Evolutionary conservation across 1,140 invertebrate species (phyloP), one percentile per base, ranked within the genome.

Genomic region (Triops longicaudatus): DNA sequence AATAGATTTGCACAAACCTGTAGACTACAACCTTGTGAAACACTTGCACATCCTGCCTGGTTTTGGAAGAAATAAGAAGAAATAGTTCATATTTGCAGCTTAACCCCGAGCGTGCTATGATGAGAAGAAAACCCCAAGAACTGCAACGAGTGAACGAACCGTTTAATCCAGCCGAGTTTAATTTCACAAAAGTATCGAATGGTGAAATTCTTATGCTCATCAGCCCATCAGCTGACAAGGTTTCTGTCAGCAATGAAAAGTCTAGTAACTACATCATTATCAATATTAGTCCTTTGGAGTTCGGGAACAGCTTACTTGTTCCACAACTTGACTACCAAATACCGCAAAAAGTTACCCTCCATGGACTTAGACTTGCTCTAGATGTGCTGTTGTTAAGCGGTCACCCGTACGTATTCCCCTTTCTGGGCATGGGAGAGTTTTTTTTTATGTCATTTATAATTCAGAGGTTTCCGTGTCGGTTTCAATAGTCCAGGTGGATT

Each of bases 401-500:
- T 63, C 86, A 87, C 73, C 80, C 82, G 87, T 88, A 85, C 85
- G 82, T 83, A 80, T 77, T 42, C 14, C 50, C 28, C 26, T 76
- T 44, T 26, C 28, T 10, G 26, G 11, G 0, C 5, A 22, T n/a
- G 22, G 5, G 14, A 1, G 11, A 17, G 43, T 76, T 7, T n/a
- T 44, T 31, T n/a, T 26, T 41, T n/a, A 28, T 28, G 9, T n/a
- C 71, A 11, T 42, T 1, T 12, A 79, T 73, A 81, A 85, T 86
- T 26, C 82, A 88, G 88, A 75, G 83, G 86, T 81, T 84, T 92
- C 10, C 85, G 90, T 76, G 83, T 91, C 71, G 88, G 87, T 41
- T 93, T 92, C 81, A 94, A 94, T 84, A 90, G 91, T 82, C 83
- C 93, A 27, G 91, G 91, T 85, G 92, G 88, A 26, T 87, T 88